Evolutionary conservation across 2,888 invertebrate genomes (phyloP).

Genomic region (Geophilus truncorum): DNA sequence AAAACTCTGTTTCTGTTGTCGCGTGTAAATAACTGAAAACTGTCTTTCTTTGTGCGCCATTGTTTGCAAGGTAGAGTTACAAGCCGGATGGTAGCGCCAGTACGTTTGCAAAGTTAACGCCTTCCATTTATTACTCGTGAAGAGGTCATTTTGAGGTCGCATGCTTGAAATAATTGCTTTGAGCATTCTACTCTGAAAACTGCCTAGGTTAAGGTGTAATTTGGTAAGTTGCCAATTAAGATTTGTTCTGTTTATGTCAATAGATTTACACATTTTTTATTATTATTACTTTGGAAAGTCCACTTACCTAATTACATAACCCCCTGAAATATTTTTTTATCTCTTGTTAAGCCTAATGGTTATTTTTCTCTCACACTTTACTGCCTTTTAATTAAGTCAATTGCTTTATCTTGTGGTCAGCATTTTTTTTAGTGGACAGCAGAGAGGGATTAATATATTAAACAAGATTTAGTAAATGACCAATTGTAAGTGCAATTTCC

Average conservation of each 20-base stretch:
- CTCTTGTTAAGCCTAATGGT: neutral
- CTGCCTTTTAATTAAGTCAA: neutral
- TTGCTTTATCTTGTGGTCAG: neutral
- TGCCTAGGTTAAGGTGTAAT: slow-evolving; percentile 7
- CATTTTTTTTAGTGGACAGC: neutral
- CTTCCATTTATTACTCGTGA: neutral
- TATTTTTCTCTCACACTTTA: neutral
- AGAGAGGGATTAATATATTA: neutral
- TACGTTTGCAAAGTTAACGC: neutral
- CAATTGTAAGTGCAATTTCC: neutral
- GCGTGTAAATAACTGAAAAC: neutral
- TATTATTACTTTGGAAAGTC: too few relatives aligned
- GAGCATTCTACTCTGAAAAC: neutral
- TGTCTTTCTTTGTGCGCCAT: neutral
- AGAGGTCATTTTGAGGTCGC: slow-evolving; percentile 12
- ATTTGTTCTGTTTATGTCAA: neutral
- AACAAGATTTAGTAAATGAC: neutral
- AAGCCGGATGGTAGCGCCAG: neutral
- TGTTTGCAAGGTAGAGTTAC: neutral
- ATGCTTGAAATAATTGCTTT: slow-evolving; percentile 8
- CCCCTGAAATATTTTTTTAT: neutral
- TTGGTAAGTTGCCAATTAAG: slow-evolving; percentile 24
- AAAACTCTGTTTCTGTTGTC: too few relatives aligned
- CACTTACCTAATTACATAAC: neutral
- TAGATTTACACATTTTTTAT: neutral